A percentile compares a stretch with the other conserved stretches of the same genome.
Evolutionary conservation across 2,113 vertebrate genomes (phyloP).

Genomic region (Oryzias woworae): DNA sequence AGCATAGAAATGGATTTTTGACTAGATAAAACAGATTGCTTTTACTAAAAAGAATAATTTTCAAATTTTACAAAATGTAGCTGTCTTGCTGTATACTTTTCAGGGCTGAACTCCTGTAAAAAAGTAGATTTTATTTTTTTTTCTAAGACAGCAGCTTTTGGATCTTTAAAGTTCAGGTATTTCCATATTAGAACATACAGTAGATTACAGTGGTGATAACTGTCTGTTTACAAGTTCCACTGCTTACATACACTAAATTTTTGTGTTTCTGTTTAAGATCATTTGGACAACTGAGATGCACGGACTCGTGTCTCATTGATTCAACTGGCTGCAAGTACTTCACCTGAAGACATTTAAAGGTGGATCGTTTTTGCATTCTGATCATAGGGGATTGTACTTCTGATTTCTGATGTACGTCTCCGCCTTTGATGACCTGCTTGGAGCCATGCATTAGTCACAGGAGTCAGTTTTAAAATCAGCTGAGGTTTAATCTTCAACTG

Average conservation of each 20-base stretch:
- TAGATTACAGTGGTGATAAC: too few species aligned
- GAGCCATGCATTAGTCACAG: constrained; percentile 28
- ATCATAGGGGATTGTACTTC: constrained; percentile 29
- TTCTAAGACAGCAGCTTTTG: too few species aligned
- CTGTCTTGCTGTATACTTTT: too few species aligned
- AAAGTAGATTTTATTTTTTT: too few species aligned
- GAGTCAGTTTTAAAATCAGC: constrained; percentile 19
- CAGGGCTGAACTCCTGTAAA: too few species aligned
- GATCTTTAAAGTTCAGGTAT: too few species aligned
- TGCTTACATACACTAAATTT: background rate
- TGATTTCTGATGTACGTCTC: constrained; percentile 33
- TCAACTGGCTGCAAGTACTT: constrained; percentile 96
- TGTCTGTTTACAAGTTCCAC: too few species aligned
- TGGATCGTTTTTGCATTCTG: constrained; percentile 27
- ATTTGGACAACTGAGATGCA: constrained; percentile 88
- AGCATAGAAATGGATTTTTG: too few species aligned
- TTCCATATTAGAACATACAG: too few species aligned
- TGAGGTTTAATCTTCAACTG: constrained; percentile 34
- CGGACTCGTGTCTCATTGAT: constrained; percentile 89
- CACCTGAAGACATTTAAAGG: constrained; percentile 76
- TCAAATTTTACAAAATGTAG: too few species aligned
- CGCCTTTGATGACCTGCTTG: constrained; percentile 28
- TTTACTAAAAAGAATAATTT: too few species aligned
- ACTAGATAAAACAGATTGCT: too few species aligned
- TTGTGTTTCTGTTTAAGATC: constrained; percentile 75